Conservation (phyloP, 64 coral and sea anemone genomes). For the Anthopleura sola region DNA sequence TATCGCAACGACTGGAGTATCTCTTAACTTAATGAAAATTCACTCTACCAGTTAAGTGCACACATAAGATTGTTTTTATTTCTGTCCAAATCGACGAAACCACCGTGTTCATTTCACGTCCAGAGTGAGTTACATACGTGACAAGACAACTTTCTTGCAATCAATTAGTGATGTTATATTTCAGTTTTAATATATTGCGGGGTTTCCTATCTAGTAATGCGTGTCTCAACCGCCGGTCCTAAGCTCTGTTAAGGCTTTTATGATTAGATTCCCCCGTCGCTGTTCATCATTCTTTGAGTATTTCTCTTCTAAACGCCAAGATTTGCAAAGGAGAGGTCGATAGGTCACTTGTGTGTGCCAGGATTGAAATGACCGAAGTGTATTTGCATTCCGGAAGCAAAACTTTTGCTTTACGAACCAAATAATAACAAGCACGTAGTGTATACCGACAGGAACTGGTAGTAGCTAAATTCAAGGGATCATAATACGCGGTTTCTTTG, state of each 20-base stretch:
- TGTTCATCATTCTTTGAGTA: slow-evolving; percentile 3
- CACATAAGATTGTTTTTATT: background rate
- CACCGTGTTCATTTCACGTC: background rate
- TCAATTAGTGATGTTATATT: slow-evolving; percentile 82
- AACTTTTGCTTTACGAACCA: slow-evolving; percentile 4
- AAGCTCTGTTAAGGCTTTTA: background rate
- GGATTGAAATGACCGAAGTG: slow-evolving; percentile 15
- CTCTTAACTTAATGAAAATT: background rate
- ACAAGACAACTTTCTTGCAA: slow-evolving; percentile 34
- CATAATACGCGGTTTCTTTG: slow-evolving; percentile 17
- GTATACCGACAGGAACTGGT: slow-evolving; percentile 48
- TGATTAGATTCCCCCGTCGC: background rate
- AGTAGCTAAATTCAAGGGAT: background rate
- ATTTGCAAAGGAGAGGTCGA: slow-evolving; percentile 73
- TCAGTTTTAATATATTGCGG: slow-evolving; percentile 48
- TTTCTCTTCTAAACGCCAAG: slow-evolving; percentile 39
- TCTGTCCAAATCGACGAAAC: background rate
- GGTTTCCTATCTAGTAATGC: slow-evolving; percentile 14
- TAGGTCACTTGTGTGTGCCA: slow-evolving; percentile 85
- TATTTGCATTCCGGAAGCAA: slow-evolving; percentile 89
- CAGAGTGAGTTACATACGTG: background rate
- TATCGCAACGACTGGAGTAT: background rate
- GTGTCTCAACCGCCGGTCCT: background rate
- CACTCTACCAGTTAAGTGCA: background rate
- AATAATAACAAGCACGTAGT: background rate